Evolutionary conservation across 2,888 invertebrate species (phyloP), one percentile per base, ranked within the genome.

Genomic region (Andrena trimmerana): DNA sequence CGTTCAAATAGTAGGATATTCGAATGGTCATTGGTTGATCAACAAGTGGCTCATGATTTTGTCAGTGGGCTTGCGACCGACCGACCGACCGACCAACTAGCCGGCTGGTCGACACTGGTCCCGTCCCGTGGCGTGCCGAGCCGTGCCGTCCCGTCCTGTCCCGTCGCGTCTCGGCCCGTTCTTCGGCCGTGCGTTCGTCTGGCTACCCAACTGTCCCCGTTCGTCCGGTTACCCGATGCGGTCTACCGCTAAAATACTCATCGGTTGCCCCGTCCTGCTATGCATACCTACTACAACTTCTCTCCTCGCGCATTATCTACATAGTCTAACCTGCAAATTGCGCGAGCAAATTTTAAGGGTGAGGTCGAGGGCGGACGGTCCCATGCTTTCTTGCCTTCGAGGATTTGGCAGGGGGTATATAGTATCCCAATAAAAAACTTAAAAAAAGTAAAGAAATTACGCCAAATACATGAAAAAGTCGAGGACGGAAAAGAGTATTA

Each of bases 41-140:
- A 93, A 93, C 93, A 93, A 93, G 93, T 93, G 93, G 92, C 91
- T 92, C 92, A 92, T 93, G 93, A 93, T 93, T 93, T 92, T 92
- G 92, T 93, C 92, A 93, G 92, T 90, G 89, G 89, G 85, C 85
- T 68, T 67, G 71, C 76, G 57, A 69, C 33, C 52, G 60, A 59
- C 60, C 59, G 57, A 57, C 59, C 36, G 10, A 62, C 72, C 57
- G 36, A 36, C 42, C 27, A 52, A 52, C 74, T 57, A 65, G 33
- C 31, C 60, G 59, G 73, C 10, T 29, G 54, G 20, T 52, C 54
- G 50, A 59, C 42, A 42, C 3, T 13, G 42, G 42, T 42, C 42
- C 16, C 62, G 75, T 24, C 50, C 36, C 50, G 33, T 42, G 36
- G 36, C 33, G 33, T 33, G 33, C 2, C 36, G 36, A 10, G 36